phyloP scores from a whole-genome alignment of 2,888 invertebrate species.

The Brassicogethes aeneus region DNA sequence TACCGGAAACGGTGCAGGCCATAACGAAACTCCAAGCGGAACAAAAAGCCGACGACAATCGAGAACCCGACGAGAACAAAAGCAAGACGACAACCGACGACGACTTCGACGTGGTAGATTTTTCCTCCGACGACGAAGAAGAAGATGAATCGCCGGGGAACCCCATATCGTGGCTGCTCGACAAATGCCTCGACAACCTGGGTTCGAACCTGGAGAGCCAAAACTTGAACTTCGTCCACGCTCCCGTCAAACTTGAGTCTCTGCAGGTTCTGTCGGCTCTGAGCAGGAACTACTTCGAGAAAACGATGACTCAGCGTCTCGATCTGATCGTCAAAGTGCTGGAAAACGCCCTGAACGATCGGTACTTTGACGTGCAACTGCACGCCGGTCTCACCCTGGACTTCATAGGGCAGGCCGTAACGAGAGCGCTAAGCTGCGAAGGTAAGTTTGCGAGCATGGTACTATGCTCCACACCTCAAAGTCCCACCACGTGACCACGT shows the following conservation, averaged over 20 bases:
- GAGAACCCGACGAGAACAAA: slow-evolving; percentile 1
- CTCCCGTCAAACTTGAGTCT: slow-evolving; percentile 69
- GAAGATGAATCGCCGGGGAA: slow-evolving; percentile 7
- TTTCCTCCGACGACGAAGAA: slow-evolving; percentile 36
- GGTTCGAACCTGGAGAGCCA: slow-evolving; percentile 23
- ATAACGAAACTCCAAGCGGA: slow-evolving; percentile 35
- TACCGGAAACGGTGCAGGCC: slow-evolving; percentile 51
- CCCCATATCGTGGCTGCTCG: slow-evolving; percentile 50
- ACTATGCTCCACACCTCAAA: too few species aligned
- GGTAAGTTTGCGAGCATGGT: slow-evolving; percentile 1
- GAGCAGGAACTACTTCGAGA: slow-evolving; percentile 49
- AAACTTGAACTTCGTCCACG: slow-evolving; percentile 33
- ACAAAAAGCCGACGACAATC: slow-evolving; percentile 3
- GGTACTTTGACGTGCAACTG: slow-evolving; percentile 57
- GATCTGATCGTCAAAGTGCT: slow-evolving; percentile 52
- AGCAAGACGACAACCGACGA: slow-evolving; percentile 4
- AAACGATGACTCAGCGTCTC: slow-evolving; percentile 49
- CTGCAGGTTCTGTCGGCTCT: slow-evolving; percentile 62
- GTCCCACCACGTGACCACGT: too few species aligned
- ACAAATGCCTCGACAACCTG: slow-evolving; percentile 51
- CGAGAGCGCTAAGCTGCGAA: slow-evolving; percentile 30
- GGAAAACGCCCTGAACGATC: slow-evolving; percentile 48
- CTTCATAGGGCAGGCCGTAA: slow-evolving; percentile 56
- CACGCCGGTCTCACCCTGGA: slow-evolving; percentile 65
- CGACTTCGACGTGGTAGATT: slow-evolving; percentile 33